These are phyloP conservation scores for Chymomyza procnemis DNA, from an alignment of 2,888 invertebrate species.

Conservation along the genomic window DNA sequence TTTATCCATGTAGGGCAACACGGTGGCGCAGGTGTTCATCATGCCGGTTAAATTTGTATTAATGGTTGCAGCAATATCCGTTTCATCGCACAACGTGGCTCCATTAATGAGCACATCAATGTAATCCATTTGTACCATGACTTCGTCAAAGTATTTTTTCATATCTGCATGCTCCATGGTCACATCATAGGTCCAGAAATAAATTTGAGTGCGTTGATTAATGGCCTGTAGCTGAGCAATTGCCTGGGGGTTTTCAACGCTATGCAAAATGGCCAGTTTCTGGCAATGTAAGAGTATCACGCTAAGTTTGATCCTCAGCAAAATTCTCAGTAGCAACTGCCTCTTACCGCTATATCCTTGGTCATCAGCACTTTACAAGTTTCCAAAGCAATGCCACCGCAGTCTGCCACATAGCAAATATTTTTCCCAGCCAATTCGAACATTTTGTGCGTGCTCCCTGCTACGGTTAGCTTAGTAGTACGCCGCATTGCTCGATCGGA, in stretches of 20 bases:
- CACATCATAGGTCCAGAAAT: constrained; percentile 68
- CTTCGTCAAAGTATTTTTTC: constrained; percentile 66
- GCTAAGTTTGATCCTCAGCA: background rate
- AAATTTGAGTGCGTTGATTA: constrained; percentile 54
- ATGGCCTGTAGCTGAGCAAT: constrained; percentile 54
- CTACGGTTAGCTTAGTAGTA: background rate
- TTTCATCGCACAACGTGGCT: constrained; percentile 61
- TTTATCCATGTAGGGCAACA: constrained; percentile 77
- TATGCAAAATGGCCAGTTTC: constrained; percentile 71
- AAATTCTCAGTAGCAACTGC: background rate
- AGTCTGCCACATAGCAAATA: constrained; percentile 72
- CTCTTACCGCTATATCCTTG: constrained; percentile 65
- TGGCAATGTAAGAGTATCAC: constrained; percentile 25
- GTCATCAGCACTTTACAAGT: constrained; percentile 66
- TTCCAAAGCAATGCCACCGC: constrained; percentile 72
- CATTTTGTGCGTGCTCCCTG: constrained; percentile 36
- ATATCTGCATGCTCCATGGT: constrained; percentile 67
- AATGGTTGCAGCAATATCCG: constrained; percentile 59
- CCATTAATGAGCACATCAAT: constrained; percentile 72
- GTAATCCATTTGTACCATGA: constrained; percentile 65
- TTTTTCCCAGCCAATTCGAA: constrained; percentile 63
- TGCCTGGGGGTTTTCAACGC: constrained; percentile 53
- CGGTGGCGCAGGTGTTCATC: constrained; percentile 70
- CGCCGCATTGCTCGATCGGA: background rate
- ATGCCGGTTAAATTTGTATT: constrained; percentile 65